Base-by-base conservation (phyloP, 2,113 vertebrate species). In the Prietella phreatophila region DNA sequence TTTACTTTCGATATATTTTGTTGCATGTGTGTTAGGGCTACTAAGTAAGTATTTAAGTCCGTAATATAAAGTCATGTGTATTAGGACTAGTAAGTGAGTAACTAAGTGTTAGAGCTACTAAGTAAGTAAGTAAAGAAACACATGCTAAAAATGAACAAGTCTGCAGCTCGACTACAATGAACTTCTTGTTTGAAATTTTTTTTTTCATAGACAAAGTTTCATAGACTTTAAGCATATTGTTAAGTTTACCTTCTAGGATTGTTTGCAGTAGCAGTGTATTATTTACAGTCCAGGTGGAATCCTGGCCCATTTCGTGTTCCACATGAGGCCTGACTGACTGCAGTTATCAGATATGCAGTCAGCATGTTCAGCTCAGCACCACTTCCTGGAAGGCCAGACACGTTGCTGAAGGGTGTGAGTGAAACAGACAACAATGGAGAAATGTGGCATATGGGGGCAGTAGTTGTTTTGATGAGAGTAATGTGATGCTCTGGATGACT, bases 401-500 rank as follows among this genome's bases (percentile, higher is more conserved):
- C 19, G 17, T 50, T 71, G 30, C n/a, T 55, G 25, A 85, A 85
- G 69, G 17, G n/a, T 14, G 60, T 30, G 78, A 50, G 39, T 56
- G 65, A 53, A 73, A 86, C 76, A 85, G 19, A 47, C 85, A 15
- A 84, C 42, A 53, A 56, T 50, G 67, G 69, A 80, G 73, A 69
- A 63, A 86, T 75, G 67, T 73, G 86, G 83, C 73, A 10, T 87
- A 91, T 36, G 27, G 89, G 85, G 76, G 75, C 63, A 78, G 73
- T 53, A 83, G 42, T 90, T 87, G 76, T 88, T 89, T 87, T 93
- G 85, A 87, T 88, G 88, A 84, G 87, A 87, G 86, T 90, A 79
- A 90, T 90, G 6, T 47, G 85, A 92, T 84, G 89, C 82, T 84
- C 79, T 87, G 85, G 25, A 67, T 95, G 94, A 95, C 91, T 95